Evolutionary conservation across 1,140 invertebrate genomes (phyloP).

Genomic region (Pachypeltis micranthus): DNA sequence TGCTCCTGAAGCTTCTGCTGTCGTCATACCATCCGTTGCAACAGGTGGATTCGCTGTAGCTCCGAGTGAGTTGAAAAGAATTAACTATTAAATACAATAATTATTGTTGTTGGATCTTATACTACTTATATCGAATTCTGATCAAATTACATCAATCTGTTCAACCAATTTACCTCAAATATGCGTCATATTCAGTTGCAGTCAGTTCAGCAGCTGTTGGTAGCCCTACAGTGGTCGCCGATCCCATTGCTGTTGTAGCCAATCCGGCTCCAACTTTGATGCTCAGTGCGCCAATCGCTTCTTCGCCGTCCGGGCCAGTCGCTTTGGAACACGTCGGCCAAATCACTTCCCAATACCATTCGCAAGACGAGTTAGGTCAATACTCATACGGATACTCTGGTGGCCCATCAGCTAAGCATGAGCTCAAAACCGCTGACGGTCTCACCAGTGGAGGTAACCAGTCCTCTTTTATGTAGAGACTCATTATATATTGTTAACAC

Average conservation of each 20-base stretch:
- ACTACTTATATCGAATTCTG: too few relatives aligned
- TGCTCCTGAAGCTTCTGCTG: not conserved
- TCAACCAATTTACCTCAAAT: too few relatives aligned
- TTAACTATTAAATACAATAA: too few relatives aligned
- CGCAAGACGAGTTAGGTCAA: conserved; percentile 18
- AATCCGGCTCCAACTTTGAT: conserved; percentile 2
- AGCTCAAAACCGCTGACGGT: conserved; percentile 47
- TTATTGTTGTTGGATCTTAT: too few relatives aligned
- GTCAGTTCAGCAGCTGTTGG: too few relatives aligned
- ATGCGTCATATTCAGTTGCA: too few relatives aligned
- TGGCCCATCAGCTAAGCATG: conserved; percentile 38
- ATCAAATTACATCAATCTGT: too few relatives aligned
- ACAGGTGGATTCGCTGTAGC: not conserved
- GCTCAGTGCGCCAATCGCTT: conserved; percentile 3
- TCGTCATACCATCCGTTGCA: not conserved
- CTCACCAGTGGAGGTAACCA: conserved; percentile 46
- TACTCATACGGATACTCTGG: conserved; percentile 27
- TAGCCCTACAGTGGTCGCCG: conserved; percentile 4
- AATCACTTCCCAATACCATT: conserved; percentile 17
- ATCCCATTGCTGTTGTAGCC: not conserved
- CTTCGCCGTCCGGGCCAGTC: conserved; percentile 11
- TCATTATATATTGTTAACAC: too few relatives aligned
- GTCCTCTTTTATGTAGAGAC: too few relatives aligned
- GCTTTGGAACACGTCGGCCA: conserved; percentile 25
- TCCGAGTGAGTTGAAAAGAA: too few relatives aligned